A percentile compares a stretch with the other conserved stretches of the same genome.
Evolutionary conservation across 2,888 invertebrate species (phyloP).

Genomic region (Drosophila cracens): DNA sequence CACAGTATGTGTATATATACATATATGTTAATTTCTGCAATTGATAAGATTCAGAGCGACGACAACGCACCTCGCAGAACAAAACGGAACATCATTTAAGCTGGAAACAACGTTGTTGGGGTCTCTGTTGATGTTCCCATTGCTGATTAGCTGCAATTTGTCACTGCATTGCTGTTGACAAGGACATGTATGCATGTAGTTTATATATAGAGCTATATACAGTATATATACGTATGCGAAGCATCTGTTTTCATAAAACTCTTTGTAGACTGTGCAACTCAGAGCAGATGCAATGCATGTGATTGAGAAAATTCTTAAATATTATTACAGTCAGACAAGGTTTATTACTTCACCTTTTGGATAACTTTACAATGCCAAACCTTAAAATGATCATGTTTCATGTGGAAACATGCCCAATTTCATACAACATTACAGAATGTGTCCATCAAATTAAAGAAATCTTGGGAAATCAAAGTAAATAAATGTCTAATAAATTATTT

Average conservation of each 20-base stretch:
- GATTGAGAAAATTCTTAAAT: not conserved
- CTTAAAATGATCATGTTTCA: not conserved
- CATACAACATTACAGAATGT: not conserved
- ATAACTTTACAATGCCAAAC: not conserved
- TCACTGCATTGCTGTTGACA: conserved; percentile 63
- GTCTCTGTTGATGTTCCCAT: conserved; percentile 29
- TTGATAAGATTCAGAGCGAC: conserved; percentile 62
- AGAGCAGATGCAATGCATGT: not conserved
- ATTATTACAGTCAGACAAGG: not conserved
- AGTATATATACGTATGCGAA: not conserved
- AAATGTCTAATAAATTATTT: conserved; percentile 9
- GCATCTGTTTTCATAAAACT: conserved; percentile 20
- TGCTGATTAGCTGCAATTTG: conserved; percentile 74
- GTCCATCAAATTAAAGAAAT: not conserved
- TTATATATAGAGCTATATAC: conserved; percentile 24
- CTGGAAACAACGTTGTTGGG: conserved; percentile 22
- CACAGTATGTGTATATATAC: conserved; percentile 20
- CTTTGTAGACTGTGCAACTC: not conserved
- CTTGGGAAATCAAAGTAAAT: not conserved
- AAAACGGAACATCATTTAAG: conserved; percentile 32
- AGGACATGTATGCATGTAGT: conserved; percentile 57
- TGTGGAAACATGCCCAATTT: not conserved
- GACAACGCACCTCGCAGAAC: conserved; percentile 38
- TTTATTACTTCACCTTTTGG: not conserved
- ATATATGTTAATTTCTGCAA: conserved; percentile 65